These are phyloP conservation scores for Sarcophaga rosellei DNA, from an alignment of 2,888 invertebrate species.

Conservation along the genomic window DNA sequence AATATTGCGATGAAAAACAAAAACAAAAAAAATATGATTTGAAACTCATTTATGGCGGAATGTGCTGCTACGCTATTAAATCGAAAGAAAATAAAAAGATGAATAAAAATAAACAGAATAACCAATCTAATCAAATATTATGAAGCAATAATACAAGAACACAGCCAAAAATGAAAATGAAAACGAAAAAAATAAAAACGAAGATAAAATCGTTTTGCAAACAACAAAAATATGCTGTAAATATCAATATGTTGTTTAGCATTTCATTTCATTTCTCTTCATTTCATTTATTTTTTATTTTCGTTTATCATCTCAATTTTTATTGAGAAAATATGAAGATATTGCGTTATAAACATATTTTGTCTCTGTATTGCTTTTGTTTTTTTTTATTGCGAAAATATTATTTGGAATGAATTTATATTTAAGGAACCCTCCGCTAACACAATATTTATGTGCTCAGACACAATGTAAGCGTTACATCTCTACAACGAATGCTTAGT, in stretches of 20 bases:
- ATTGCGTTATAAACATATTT: conserved; percentile 46
- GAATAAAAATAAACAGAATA: neutral
- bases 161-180: neutral
- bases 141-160: conserved; percentile 50
- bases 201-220: conserved; percentile 32
- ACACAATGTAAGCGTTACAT: neutral
- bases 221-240: conserved; percentile 9
- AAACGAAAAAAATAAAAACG: neutral
- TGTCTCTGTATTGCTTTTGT: neutral
- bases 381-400: neutral
- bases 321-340: neutral
- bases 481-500: neutral
- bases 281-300: neutral
- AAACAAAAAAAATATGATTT: conserved; percentile 18
- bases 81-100: conserved; percentile 7
- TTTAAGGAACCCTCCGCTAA: neutral
- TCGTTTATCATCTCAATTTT: neutral
- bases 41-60: conserved; percentile 3
- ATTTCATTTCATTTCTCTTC: conserved; percentile 45
- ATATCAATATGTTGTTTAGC: conserved; percentile 45
- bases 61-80: conserved; percentile 23
- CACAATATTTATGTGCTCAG: too few relatives aligned
- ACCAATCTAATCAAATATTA: conserved; percentile 59
- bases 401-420: neutral
- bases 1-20: neutral